Evolutionary conservation across 2,113 vertebrate genomes (phyloP).

Genomic region (Nasalis larvatus): DNA sequence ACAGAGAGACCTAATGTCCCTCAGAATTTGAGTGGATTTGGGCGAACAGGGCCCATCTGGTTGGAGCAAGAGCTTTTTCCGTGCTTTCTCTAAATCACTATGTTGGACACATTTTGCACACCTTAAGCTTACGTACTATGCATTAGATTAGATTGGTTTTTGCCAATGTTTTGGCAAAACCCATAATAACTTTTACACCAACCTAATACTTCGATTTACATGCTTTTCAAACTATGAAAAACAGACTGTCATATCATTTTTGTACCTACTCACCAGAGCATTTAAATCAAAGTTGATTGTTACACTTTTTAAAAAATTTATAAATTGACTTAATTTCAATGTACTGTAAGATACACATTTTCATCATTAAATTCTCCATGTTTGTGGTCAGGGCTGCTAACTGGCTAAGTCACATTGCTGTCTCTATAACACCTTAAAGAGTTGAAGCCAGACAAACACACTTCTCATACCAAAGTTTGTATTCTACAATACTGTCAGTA

Average conservation of each 20-base stretch:
- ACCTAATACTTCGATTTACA: not conserved
- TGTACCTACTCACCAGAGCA: not conserved
- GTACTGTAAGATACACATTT: not conserved
- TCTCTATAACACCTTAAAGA: not conserved
- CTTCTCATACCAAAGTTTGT: not conserved
- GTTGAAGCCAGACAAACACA: not conserved
- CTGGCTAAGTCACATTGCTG: not conserved
- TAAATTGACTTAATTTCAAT: not conserved
- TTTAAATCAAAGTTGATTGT: not conserved
- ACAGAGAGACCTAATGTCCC: not conserved
- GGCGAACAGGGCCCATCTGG: not conserved
- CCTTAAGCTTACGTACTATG: not conserved
- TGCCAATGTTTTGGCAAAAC: no score
- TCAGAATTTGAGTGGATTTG: not conserved
- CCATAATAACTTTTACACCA: no score
- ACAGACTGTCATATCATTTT: not conserved
- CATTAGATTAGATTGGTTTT: no score
- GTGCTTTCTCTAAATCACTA: not conserved
- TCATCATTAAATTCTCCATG: not conserved
- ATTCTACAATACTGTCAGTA: not conserved
- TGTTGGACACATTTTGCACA: not conserved
- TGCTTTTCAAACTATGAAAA: slow-evolving; percentile 5
- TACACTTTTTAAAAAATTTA: not conserved
- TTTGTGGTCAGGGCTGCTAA: not conserved
- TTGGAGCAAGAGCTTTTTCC: not conserved